Base-by-base conservation (phyloP, 2,888 invertebrate species). In the Thymelicus acteon region DNA sequence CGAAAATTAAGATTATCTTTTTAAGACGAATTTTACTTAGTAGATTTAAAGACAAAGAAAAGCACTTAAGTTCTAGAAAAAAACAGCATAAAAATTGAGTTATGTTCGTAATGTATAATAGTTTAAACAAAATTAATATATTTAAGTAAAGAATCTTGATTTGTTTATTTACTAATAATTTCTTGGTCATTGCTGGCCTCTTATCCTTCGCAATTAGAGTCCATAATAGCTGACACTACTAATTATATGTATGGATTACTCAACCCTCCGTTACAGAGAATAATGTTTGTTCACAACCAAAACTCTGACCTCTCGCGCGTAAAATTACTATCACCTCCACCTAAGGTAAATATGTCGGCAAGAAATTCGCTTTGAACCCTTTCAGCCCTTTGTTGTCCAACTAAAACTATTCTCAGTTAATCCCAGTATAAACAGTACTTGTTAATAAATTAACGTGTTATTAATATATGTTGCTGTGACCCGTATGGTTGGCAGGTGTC, bases 321-420 rank as follows among this genome's bases (percentile, higher is more conserved):
- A 92, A 93, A 93, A 92, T 93, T 93, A 90, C 92, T 92, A 93
- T 93, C 93, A 92, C 89, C 92, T 90, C 84, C 86, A 90, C 91
- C 90, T 90, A 88, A 92, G 90, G 93, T 93, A 93, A 93, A 93
- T 93, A 93, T 93, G 93, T 92, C 90, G 91, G 87, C 92, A 93
- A 93, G 93, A 93, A 92, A 92, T 91, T 92, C 89, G 90, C 93
- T 93, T 93, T 93, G 93, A 93, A 93, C 93, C 93, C 93, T 91
- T 89, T 85, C 84, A 82, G 87, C 84, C 92, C 93, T 93, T 93
- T 93, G 93, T 93, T 93, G 91, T 93, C 87, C 90, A 91, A 92
- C 93, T 92, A 90, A 92, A 93, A 93, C 93, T 93, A 93, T 93
- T 93, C 92, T 86, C 91, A 89, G 92, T 89, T 93, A 92, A 93